Evolutionary conservation across 2,113 vertebrate genomes (phyloP).

Genomic region (Physeter macrocephalus): DNA sequence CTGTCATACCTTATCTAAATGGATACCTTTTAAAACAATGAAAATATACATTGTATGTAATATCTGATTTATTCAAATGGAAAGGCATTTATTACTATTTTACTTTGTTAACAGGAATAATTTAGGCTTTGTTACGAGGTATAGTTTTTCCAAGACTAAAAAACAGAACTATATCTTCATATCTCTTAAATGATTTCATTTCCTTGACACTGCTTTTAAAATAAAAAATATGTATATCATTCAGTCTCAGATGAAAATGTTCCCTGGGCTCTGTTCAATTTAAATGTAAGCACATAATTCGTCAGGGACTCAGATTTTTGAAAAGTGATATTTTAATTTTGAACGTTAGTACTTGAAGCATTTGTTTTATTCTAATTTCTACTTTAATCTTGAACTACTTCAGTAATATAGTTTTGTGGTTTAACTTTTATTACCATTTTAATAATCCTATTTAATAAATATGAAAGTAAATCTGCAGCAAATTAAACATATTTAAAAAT

Average conservation of each 20-base stretch:
- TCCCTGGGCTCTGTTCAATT: neutral
- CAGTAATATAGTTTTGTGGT: neutral
- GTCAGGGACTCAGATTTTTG: neutral
- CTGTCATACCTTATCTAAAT: neutral
- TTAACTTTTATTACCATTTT: constrained; percentile 11
- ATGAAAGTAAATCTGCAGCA: neutral
- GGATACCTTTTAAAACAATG: neutral
- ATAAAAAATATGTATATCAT: neutral
- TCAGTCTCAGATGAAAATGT: neutral
- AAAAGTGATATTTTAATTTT: neutral
- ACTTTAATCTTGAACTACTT: neutral
- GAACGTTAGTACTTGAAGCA: neutral
- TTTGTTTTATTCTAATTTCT: constrained; percentile 22
- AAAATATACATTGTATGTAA: neutral
- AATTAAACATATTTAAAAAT: neutral
- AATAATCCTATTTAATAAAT: neutral
- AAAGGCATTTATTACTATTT: neutral
- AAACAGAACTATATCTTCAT: neutral
- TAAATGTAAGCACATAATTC: neutral
- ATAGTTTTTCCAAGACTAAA: neutral
- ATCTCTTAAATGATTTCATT: neutral
- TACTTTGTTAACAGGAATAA: neutral
- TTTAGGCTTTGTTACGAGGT: neutral
- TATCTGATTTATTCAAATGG: neutral
- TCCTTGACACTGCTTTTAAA: neutral